Percentiles rank a stretch among this genome's conserved stretches.
phyloP scores from a whole-genome alignment of 2,888 invertebrate species.

The Ashinkailepas kermadecensis region DNA sequence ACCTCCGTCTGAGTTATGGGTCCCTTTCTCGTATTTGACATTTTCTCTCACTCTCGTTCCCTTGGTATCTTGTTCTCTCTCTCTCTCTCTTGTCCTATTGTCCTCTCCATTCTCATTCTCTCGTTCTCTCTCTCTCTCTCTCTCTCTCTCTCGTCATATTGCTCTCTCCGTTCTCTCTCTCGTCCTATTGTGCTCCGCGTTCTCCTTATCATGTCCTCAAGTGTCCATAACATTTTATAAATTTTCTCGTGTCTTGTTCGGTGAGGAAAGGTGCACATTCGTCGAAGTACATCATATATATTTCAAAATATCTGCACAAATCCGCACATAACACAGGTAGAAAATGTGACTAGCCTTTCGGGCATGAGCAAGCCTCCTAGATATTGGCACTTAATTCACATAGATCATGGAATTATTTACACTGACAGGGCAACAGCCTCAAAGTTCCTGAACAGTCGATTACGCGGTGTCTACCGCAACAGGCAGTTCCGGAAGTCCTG shows the following conservation, averaged over 20 bases:
- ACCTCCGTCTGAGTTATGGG: no score
- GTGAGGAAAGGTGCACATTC: not conserved
- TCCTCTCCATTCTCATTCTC: not conserved
- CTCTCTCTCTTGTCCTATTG: not conserved
- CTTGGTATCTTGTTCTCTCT: no score
- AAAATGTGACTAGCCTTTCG: conserved; percentile 13
- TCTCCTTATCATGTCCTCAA: not conserved
- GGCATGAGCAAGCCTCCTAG: not conserved
- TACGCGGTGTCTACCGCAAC: not conserved
- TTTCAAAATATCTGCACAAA: not conserved
- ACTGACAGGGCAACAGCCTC: not conserved
- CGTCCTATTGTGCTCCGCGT: not conserved
- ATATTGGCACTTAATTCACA: conserved; percentile 9
- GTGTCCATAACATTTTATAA: not conserved
- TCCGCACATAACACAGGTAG: not conserved
- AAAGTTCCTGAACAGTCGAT: not conserved
- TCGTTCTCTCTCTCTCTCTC: not conserved
- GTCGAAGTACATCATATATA: not conserved
- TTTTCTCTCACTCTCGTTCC: not conserved
- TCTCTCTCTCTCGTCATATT: not conserved
- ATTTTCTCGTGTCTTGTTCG: not conserved
- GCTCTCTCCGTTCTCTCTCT: not conserved
- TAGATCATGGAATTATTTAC: not conserved
- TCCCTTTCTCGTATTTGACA: not conserved
- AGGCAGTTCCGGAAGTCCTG: no score